Evolutionary conservation across 2,888 invertebrate species (phyloP), one percentile per base, ranked within the genome.

Genomic region (Drosophila flavopinicola): DNA sequence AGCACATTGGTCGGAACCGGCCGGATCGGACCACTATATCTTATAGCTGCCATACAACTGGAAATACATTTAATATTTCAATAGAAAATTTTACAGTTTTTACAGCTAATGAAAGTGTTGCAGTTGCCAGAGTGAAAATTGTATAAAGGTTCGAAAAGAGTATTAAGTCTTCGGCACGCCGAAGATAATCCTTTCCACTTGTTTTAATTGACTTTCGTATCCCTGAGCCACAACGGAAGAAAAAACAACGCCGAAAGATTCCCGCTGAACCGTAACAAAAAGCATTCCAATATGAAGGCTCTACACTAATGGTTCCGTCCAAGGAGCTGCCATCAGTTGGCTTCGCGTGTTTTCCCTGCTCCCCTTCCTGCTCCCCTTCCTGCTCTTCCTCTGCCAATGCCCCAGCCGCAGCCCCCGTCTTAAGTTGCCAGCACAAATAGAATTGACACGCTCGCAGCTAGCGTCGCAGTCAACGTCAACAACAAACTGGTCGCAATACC

Each of bases 401-500:
- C 5, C 20, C 13, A 3, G 6, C 15, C 10, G 0, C 13, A 2
- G 1, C 13, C n/a, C 15, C 11, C 13, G 3, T 3, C 38, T 5
- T 17, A 9, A 11, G 15, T 38, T 57, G 57, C 11, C n/a, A 32
- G 44, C 49, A 64, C 38, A 66, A 56, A 64, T 49, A 53, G 49
- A 58, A 53, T 56, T 44, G 70, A 56, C 47, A 61, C 58, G 42
- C 69, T 47, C 20, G 59, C 44, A 11, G 58, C 44, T n/a, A 24
- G 15, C 9, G 91, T 89, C 9, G 90, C 87, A 3, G 75, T 77
- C 0, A 85, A 39, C 6, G 91, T 29, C 25, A 35, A 11, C 25
- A 63, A 29, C 35, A 27, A 42, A 52, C 27, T 24, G 32, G n/a
- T 7, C 32, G 23, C 30, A 20, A n/a, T n/a, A n/a, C n/a, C n/a